Base-by-base conservation (phyloP, 2,797 vertebrate species). In the Garrulus glandarius region DNA sequence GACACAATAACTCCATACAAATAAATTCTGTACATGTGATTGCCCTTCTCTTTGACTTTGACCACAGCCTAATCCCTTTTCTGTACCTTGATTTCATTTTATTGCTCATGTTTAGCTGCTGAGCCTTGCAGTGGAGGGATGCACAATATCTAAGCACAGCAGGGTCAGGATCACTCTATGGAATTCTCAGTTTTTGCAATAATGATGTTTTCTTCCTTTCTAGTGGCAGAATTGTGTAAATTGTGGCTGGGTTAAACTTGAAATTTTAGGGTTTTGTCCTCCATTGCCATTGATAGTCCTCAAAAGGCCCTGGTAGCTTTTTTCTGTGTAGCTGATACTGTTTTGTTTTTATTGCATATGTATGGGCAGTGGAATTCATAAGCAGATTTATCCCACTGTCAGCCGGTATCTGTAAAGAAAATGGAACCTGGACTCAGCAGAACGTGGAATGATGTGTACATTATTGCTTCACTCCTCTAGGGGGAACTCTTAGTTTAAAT, bases 401-500 rank as follows among this genome's bases (percentile, higher is more conserved):
- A 74, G 13, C 3, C 18, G 57, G 11, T 30, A 56, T 37, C 46
- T 50, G 23, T 20, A 64, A 77, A 74, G 39, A 64, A 76, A 85
- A 95, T 39, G 50, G 75, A 84, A 11, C 13, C 60, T 24, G 11
- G 13, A 2, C 24, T 67, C 7, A 55, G 11, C 27, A 47, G 23
- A 34, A 8, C 10, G 24, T 5, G 5, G n/a, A n/a, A 71, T 57
- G 22, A 57, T 14, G 14, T 47, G 43, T 49, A 61, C 24, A 16
- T 77, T 92, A 29, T 32, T 32, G 7, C 23, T 95, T 92, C 49
- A 27, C 15, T 91, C 95, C 95, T 94, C 91, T 95, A 97, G 96
- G 76, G 96, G 96, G 95, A 87, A 68, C 83, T 95, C 78, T 91
- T 77, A 84, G 75, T 74, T 91, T 93, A 69, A 79, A 79, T 50